phyloP scores from a whole-genome alignment of 2,888 invertebrate genomes.

The Drosophila formosana region DNA sequence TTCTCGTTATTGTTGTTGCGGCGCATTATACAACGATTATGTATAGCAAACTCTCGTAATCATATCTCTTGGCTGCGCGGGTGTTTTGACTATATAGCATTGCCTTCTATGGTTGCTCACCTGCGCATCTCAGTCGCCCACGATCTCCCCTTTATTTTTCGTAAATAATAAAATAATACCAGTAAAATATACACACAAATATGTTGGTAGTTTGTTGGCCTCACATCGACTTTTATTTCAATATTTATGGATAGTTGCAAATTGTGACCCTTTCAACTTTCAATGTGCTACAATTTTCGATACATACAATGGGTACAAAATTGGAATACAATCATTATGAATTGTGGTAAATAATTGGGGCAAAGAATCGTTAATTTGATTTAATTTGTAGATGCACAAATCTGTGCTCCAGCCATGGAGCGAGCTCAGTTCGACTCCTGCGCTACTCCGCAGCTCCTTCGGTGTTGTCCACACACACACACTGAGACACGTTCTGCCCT shows the following conservation, averaged over 20 bases:
- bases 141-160: constrained; percentile 17
- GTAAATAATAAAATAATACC: constrained; percentile 1
- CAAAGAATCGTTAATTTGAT: too few species aligned
- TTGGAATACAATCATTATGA: too few species aligned
- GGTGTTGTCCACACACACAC: constrained; percentile 11
- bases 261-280: constrained; percentile 28
- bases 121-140: constrained; percentile 71
- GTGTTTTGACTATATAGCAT: constrained; percentile 69
- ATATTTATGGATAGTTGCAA: constrained; percentile 17
- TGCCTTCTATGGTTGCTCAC: constrained; percentile 73
- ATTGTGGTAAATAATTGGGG: too few species aligned
- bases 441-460: constrained; percentile 7
- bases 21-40: constrained; percentile 52
- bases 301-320: too few species aligned
- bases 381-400: not conserved
- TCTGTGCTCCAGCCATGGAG: not conserved
- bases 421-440: too few species aligned
- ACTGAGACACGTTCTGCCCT: constrained; percentile 1
- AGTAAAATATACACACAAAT: constrained; percentile 19
- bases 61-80: constrained; percentile 55
- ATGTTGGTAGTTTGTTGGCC: constrained; percentile 40
- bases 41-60: constrained; percentile 39
- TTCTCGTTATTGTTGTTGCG: constrained; percentile 41
- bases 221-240: constrained; percentile 27
- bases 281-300: not conserved